A percentile compares a stretch with the other conserved stretches of the same genome.
Evolutionary conservation across 2,888 invertebrate species (phyloP).

Genomic region (Thecophora atra): DNA sequence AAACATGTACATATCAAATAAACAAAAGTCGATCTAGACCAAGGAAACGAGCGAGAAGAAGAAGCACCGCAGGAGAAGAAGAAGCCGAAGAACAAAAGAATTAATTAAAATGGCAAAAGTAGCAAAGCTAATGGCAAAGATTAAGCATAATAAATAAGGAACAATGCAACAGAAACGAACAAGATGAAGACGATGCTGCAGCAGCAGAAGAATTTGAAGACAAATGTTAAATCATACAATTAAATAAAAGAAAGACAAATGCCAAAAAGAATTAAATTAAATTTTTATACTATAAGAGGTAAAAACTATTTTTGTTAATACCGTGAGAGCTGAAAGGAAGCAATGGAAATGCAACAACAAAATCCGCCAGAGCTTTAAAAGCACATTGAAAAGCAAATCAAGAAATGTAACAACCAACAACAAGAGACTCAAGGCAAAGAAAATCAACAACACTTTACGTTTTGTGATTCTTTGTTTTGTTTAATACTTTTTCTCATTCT

Average conservation of each 20-base stretch:
- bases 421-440: constrained; percentile 41
- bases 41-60: not conserved
- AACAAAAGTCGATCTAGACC: not conserved
- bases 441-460: constrained; percentile 22
- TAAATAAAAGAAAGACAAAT: constrained; percentile 6
- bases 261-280: constrained; percentile 16
- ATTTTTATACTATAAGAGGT: no score
- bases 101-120: not conserved
- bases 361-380: constrained; percentile 39
- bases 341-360: constrained; percentile 35
- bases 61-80: not conserved
- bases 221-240: constrained; percentile 10
- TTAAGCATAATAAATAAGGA: not conserved
- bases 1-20: not conserved
- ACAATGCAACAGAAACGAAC: not conserved
- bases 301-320: no score
- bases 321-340: constrained; percentile 4
- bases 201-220: not conserved
- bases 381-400: no score
- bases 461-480: constrained; percentile 25
- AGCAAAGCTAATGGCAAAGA: not conserved
- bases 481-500: not conserved
- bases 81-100: constrained; percentile 4
- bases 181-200: not conserved
- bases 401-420: constrained; percentile 43